These are phyloP conservation scores for Columba livia DNA, from an alignment of 2,113 vertebrate species.

Conservation along the genomic window DNA sequence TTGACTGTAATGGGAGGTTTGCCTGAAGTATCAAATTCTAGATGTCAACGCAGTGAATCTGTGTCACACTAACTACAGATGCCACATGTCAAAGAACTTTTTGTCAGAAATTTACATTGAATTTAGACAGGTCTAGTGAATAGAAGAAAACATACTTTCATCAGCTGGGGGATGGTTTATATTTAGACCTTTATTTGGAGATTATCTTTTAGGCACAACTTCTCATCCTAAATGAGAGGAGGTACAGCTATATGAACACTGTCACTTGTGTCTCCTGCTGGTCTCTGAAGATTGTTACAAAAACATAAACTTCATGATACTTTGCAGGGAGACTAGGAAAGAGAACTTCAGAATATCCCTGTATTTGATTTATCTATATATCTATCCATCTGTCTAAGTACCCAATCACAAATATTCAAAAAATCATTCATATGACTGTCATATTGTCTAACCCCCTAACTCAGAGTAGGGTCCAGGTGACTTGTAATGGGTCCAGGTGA, in stretches of 20 bases:
- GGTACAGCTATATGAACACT: not conserved
- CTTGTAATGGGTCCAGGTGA: not conserved
- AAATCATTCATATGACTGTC: not conserved
- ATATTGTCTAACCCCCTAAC: not conserved
- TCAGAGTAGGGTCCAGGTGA: not conserved
- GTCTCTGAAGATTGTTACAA: not conserved
- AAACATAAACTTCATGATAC: not conserved
- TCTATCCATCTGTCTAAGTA: not conserved
- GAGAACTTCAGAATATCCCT: not conserved
- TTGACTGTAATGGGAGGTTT: not conserved
- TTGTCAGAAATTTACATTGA: not conserved
- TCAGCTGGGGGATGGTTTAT: not conserved
- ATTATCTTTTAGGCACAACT: not conserved
- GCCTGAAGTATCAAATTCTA: not conserved
- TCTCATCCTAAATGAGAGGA: not conserved
- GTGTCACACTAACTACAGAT: not conserved
- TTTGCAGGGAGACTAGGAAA: not conserved
- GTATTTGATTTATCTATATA: not conserved
- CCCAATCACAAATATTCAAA: not conserved
- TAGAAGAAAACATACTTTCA: not conserved
- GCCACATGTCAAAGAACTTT: not conserved
- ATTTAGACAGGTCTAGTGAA: not conserved
- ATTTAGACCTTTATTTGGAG: not conserved
- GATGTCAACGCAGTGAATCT: not conserved
- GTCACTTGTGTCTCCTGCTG: not conserved